A percentile compares a stretch with the other conserved stretches of the same genome.
phyloP scores from a whole-genome alignment of 2,797 vertebrate genomes.

The Pteronotus mesoamericanus region DNA sequence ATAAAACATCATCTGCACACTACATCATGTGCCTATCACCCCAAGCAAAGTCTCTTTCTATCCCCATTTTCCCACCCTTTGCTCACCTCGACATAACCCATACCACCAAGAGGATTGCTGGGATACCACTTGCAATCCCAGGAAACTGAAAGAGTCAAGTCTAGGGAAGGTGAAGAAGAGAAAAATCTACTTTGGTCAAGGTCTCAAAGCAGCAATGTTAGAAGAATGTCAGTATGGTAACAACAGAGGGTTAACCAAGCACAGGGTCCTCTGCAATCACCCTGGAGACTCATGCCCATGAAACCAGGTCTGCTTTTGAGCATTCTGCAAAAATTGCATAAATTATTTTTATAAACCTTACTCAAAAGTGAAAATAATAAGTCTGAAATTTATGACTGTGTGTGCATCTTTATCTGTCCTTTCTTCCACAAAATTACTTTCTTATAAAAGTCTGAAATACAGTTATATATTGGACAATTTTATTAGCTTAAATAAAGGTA shows the following conservation, averaged over 20 bases:
- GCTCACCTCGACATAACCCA: not conserved
- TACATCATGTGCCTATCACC: not conserved
- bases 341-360: not conserved
- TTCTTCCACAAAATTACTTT: not conserved
- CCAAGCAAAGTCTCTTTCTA: not conserved
- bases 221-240: not conserved
- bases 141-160: not conserved
- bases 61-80: not conserved
- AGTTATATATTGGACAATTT: not conserved
- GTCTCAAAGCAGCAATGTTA: not conserved
- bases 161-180: not conserved
- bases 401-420: not conserved
- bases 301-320: not conserved
- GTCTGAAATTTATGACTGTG: not conserved
- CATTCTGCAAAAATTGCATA: not conserved
- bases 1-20: not conserved
- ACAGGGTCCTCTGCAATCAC: not conserved
- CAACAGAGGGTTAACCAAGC: not conserved
- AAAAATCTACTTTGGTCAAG: not conserved
- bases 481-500: not conserved
- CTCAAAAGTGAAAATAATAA: not conserved
- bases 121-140: not conserved
- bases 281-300: not conserved
- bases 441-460: not conserved
- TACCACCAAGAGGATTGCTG: not conserved